Evolutionary conservation across 2,113 vertebrate species (phyloP), one percentile per base, ranked within the genome.

Genomic region (Marmota flaviventris): DNA sequence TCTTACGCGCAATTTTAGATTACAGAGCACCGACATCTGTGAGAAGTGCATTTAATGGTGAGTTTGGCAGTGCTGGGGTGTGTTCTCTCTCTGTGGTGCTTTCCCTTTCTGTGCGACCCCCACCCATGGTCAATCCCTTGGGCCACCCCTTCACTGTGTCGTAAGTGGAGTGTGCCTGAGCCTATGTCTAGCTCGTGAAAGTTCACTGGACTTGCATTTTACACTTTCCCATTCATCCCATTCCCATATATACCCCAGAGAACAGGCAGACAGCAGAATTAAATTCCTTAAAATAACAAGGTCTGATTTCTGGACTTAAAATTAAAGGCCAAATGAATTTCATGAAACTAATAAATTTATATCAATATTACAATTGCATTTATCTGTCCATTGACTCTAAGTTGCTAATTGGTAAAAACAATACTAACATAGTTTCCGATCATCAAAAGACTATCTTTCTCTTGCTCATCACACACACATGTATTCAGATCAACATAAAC

Each of bases 251-350:
- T 22, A 17, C 24, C 70, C 3, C 22, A 37, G 86, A 24, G 20
- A 3, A 4, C 4, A 14, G 17, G 2, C 27, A 27, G 8, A 2
- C 37, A 72, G 29, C 29, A 77, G 39, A 78, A 42, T 69, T 61
- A 34, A 69, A 77, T 70, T 17, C 8, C 17, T 42, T 96, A 90
- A 95, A 89, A 58, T 82, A 96, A 93, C n/a, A 2, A 34, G 16
- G 2, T 29, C 8, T 70, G 92, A 24, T 34, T 91, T 92, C 58
- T 53, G 27, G 42, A 48, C 2, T 11, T 22, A 16, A 82, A 72
- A 58, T 37, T 12, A 56, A 93, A 73, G 34, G 20, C 9, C 22
- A 34, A 8, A 22, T 77, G 13, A 81, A 72, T 16, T 42, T 70
- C 48, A 45, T 2, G 22, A 77, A 63, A 32, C 53, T 20, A n/a